These are phyloP conservation scores for Coenonympha glycerion DNA, from an alignment of 2,888 invertebrate genomes.

Conservation along the genomic window DNA sequence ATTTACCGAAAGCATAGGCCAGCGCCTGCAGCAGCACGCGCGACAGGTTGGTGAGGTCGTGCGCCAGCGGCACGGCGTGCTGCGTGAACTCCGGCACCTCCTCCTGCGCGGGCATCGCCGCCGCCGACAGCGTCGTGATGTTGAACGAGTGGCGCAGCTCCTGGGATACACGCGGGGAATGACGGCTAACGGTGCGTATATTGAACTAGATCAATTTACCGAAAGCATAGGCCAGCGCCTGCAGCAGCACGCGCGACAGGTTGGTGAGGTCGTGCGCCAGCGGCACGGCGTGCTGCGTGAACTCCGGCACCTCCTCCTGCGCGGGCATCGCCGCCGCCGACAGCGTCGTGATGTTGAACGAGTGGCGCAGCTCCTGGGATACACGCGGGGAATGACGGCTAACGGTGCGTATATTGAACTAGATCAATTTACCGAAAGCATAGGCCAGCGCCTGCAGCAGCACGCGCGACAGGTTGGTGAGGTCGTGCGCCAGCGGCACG, in stretches of 20 bases:
- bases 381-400: not conserved
- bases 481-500: slow-evolving; percentile 80
- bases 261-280: slow-evolving; percentile 82
- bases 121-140: slow-evolving; percentile 77
- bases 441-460: slow-evolving; percentile 79
- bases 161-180: slow-evolving; percentile 42
- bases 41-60: slow-evolving; percentile 80
- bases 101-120: slow-evolving; percentile 80
- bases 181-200: no score
- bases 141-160: slow-evolving; percentile 83
- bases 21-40: slow-evolving; percentile 79
- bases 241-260: slow-evolving; percentile 79
- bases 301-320: slow-evolving; percentile 80
- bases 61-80: slow-evolving; percentile 80
- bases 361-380: slow-evolving; percentile 80
- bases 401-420: no score
- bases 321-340: slow-evolving; percentile 78
- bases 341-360: slow-evolving; percentile 80
- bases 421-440: slow-evolving; percentile 73
- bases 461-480: slow-evolving; percentile 80
- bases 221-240: slow-evolving; percentile 77
- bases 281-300: slow-evolving; percentile 79
- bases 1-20: slow-evolving; percentile 74
- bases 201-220: no score
- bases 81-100: slow-evolving; percentile 80